Evolutionary conservation across 1,140 invertebrate species (phyloP), one percentile per base, ranked within the genome.

Genomic region (Trinorchestia longiramus): DNA sequence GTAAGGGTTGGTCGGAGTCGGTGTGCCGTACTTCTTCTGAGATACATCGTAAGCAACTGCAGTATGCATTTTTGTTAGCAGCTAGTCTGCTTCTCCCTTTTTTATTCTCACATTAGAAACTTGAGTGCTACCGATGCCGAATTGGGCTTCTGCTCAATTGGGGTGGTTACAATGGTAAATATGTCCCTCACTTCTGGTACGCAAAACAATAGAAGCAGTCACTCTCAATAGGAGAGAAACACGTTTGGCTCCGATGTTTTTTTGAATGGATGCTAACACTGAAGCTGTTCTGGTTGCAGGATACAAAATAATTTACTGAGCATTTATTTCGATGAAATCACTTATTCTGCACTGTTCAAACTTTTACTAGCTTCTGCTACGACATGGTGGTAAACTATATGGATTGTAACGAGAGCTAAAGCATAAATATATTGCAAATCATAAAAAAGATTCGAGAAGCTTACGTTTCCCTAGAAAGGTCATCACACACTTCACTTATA

Each of bases 11-110:
- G 92, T 47, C 43, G 11, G 44, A 45, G 92, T 36, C 28, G 88
- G 43, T 19, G 88, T 44, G 36, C 44, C 44, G 44, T 94, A 94
- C 44, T 94, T 94, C 41, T 94, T 94, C 92, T 94, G 92, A 45
- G 92, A 43, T 23, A 94, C 92, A 47, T 94, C 92, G 92, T 94
- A 94, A 40, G 92, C 92, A 40, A 94, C 92, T 94, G 92, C 92
- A 94, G 92, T 94, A 94, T 94, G 44, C 92, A 94, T 94, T 17
- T 94, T 94, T 47, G 44, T 94, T 44, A n/a, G 92, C 44, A 94
- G 36, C 92, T 47, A 44, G 43, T 94, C 15, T 19, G 3, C 8
- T 94, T 43, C 43, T 94, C n/a, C 92, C 41, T 28, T 43, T 94
- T 90, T 90, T 90, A 36, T 90, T 41, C 43, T 90, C 28, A 36